Base-by-base conservation (phyloP, 2,797 vertebrate species). In the Hydrophis major region DNA sequence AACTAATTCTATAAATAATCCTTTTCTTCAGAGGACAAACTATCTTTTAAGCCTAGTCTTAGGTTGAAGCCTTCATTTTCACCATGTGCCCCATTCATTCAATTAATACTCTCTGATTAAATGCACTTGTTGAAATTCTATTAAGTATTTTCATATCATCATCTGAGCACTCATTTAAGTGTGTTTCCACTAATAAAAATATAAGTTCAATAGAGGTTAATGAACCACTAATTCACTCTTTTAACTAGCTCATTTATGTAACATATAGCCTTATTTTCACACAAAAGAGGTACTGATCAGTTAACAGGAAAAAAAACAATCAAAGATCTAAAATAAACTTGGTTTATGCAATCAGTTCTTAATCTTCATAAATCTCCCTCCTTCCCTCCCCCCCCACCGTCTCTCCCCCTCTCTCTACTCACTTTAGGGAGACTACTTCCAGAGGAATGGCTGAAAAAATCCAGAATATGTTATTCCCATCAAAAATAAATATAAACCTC, bases 171-270 rank as follows among this genome's bases (percentile, higher is more conserved):
- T 94, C 94, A 90, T 74, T 95, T 93, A 94, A 95, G 90, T 91
- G 91, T 90, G 91, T 96, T 96, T 95, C 95, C 92, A 87, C 78
- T 92, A 91, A 93, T 92, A 93, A 95, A 95, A 96, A 95, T 86
- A 11, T 47, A 96, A 96, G 95, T 96, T 96, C 96, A 96, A 94
- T 92, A 94, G 93, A 96, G 95, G 95, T 96, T 97, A 97, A 97
- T 92, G 93, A 96, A 94, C 93, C 96, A 96, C 95, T 96, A 97
- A 91, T 92, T 93, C 93, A 94, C 88, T 92, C 96, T 97, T 97
- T 96, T 92, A 97, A 94, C 94, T 92, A 93, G 87, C 88, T 95
- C 92, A 95, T 97, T 95, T 96, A 93, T 93, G 96, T 94, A 93
- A 87, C 92, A 92, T 96, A 95, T 94, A 94, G 86, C 28, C 94